phyloP scores from a whole-genome alignment of 2,888 invertebrate species.

The Thymelicus sylvestris region DNA sequence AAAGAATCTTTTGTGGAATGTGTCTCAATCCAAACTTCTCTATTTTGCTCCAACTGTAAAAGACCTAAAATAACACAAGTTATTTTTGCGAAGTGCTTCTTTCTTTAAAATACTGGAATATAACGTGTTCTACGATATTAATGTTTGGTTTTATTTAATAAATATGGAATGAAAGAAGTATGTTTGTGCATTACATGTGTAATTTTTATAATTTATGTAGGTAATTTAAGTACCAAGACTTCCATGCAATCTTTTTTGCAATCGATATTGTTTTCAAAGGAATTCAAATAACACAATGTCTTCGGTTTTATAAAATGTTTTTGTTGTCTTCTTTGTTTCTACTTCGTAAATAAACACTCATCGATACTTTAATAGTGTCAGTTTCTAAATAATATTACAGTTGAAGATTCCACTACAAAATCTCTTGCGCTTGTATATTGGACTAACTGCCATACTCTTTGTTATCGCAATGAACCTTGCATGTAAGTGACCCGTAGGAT shows the following conservation, averaged over 20 bases:
- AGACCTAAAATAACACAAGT: background rate
- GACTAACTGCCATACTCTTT: constrained; percentile 3
- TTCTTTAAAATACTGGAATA: background rate
- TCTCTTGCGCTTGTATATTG: constrained; percentile 5
- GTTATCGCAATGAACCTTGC: constrained; percentile 41
- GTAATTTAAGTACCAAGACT: too few species aligned
- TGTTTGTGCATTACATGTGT: too few species aligned
- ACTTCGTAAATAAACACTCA: too few species aligned
- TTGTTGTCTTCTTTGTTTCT: too few species aligned
- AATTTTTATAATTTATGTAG: too few species aligned
- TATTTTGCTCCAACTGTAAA: constrained; percentile 30
- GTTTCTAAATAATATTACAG: background rate
- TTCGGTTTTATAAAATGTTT: too few species aligned
- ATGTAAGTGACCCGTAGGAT: constrained; percentile 51
- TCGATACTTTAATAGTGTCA: background rate
- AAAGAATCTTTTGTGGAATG: constrained; percentile 46
- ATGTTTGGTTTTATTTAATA: too few species aligned
- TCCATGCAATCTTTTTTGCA: too few species aligned
- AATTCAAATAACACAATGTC: too few species aligned
- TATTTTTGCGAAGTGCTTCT: background rate
- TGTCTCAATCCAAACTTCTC: constrained; percentile 41
- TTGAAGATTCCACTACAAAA: background rate
- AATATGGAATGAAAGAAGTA: too few species aligned
- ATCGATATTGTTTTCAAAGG: too few species aligned
- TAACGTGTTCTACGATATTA: too few species aligned